Base-by-base conservation (phyloP, 92 coral and sea anemone genomes). In the Phenganax subtilis region DNA sequence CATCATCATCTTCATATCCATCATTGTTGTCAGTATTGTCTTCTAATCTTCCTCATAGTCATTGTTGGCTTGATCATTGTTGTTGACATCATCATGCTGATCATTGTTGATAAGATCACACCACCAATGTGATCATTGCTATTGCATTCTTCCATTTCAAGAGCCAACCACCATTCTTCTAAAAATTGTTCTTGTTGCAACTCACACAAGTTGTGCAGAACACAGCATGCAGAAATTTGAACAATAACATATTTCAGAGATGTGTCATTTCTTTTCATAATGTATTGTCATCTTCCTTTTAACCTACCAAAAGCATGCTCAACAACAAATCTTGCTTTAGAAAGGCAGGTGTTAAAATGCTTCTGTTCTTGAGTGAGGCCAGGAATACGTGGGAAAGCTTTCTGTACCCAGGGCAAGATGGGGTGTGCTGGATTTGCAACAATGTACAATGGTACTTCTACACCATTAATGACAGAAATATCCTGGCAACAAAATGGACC, bases 151-250 rank as follows among this genome's bases (percentile, higher is more conserved):
- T 69, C 20, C 7, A 6, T 29, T 25, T 69, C 52, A 30, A 51
- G 74, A 69, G 51, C 0, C 51, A 69, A 25, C 74, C 74, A 81
- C 85, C 85, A 81, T 52, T 68, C 69, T 28, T 71, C 85, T 16
- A 28, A 58, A 71, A 68, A 70, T 51, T 56, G 51, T 54, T 73
- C 86, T 44, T 64, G 80, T 14, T 51, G 61, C 55, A 74, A 6
- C 20, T 82, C 86, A 51, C 85, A 85, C 12, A 85, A 55, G 55
- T 85, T 85, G 66, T 85, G 88, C 54, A 85, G 78, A 61, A 85
- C 81, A 54, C 88, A 85, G 47, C 88, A 85, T 56, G 88, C 73
- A n/a, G 81, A 72, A 55, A 85, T 80, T 54, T 83, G 81, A 10
- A 44, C 12, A 51, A 83, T 31, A 20, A 80, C 81, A 61, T 85